Conservation (phyloP, 2,797 vertebrate species). For the Steatocranus sp. region DNA sequence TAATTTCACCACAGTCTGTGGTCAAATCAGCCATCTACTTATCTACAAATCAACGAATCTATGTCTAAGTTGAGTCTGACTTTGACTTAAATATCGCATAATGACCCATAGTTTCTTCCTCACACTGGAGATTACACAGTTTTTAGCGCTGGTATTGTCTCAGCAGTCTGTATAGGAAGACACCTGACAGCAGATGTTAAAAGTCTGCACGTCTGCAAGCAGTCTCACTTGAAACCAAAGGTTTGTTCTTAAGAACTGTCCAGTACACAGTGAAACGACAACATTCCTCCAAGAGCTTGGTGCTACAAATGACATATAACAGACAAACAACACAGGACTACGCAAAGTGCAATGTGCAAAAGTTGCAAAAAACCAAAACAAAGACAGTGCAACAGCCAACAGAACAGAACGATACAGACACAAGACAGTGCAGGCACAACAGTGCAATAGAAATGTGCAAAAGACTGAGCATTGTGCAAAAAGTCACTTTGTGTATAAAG, state of each 20-base stretch:
- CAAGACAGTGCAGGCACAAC: not conserved
- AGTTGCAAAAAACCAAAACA: not conserved
- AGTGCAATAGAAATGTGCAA: not conserved
- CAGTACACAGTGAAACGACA: not conserved
- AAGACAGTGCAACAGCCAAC: not conserved
- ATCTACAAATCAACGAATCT: not conserved
- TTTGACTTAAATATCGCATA: not conserved
- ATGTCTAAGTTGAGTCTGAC: not conserved
- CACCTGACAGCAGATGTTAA: not conserved
- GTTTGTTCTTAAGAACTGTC: not conserved
- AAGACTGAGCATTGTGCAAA: not conserved
- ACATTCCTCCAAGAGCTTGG: not conserved
- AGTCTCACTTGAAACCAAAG: not conserved
- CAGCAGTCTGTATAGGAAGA: not conserved
- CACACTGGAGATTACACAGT: not conserved
- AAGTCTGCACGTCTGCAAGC: not conserved
- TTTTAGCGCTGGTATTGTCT: fast-evolving
- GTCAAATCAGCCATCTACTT: not conserved
- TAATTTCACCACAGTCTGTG: not conserved
- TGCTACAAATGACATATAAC: not conserved
- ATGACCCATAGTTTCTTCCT: not conserved
- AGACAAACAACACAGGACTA: not conserved
- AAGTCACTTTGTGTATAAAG: not conserved
- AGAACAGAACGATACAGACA: not conserved
- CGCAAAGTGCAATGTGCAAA: not conserved